Conservation (phyloP, 2,888 invertebrate species). For the Pediacus dermestoides region DNA sequence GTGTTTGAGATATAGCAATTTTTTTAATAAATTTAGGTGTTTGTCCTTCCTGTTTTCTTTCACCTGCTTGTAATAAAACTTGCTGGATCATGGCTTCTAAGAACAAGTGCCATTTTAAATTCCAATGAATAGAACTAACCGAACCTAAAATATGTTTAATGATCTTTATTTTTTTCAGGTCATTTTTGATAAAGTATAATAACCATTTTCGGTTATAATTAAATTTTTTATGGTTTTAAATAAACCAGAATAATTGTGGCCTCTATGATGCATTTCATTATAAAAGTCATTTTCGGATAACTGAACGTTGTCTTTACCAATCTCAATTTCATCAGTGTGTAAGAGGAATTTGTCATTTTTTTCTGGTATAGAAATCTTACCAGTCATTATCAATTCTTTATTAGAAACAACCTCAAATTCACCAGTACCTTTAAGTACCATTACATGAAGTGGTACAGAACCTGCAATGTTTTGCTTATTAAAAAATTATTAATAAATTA, state of each 20-base stretch:
- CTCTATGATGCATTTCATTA: slow-evolving; percentile 66
- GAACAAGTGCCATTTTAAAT: slow-evolving; percentile 77
- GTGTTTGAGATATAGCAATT: slow-evolving; percentile 47
- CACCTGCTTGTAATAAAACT: slow-evolving; percentile 58
- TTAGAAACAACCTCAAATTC: slow-evolving; percentile 50
- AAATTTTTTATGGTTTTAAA: slow-evolving; percentile 41
- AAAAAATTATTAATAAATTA: too few relatives aligned
- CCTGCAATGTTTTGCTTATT: too few relatives aligned
- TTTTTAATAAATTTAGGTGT: slow-evolving; percentile 63
- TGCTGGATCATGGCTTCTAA: slow-evolving; percentile 88
- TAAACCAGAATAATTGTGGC: slow-evolving; percentile 54
- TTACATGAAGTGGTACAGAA: slow-evolving; percentile 46
- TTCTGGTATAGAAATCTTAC: slow-evolving; percentile 60
- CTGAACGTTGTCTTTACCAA: slow-evolving; percentile 50
- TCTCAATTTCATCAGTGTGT: slow-evolving; percentile 48
- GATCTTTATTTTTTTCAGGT: not conserved
- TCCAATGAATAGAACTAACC: slow-evolving; percentile 34
- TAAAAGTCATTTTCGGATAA: slow-evolving; percentile 65
- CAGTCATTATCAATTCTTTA: slow-evolving; percentile 67
- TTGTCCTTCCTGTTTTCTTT: slow-evolving; percentile 65
- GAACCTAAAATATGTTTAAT: slow-evolving; percentile 35
- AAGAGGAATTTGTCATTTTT: slow-evolving; percentile 56
- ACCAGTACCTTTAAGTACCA: slow-evolving; percentile 48
- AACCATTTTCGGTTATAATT: slow-evolving; percentile 43
- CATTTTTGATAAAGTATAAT: slow-evolving; percentile 1